Base-by-base conservation (phyloP, 1,140 invertebrate genomes). In the Saccostrea echinata region DNA sequence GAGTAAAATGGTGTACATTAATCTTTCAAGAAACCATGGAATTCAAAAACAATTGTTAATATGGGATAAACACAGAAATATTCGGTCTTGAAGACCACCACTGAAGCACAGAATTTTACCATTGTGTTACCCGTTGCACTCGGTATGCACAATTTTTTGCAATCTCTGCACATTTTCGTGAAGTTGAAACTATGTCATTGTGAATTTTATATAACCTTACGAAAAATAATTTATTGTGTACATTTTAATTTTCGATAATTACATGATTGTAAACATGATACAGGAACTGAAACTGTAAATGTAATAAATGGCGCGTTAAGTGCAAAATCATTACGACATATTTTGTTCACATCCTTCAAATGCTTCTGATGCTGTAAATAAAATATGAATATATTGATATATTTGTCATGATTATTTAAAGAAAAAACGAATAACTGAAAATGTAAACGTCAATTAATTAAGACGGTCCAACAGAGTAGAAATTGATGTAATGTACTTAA, bases 61-160 rank as follows among this genome's bases (percentile, higher is more conserved):
- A 76, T 76, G 24, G 11, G 30, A 27, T 30, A 1, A 16, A 33
- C 27, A 33, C 68, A 30, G 68, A 76, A 33, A 76, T 76, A 76
- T 30, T 8, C 68, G 13, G 68, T 76, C 68, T 76, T 9, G 33
- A 76, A 76, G 68, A 76, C 27, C 24, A 30, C 68, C 16, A 76
- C 68, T 33, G 68, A 76, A 76, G 68, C 68, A 76, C 68, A 76
- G 27, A 76, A 76, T 33, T 76, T 76, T 18, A 30, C 68, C 68
- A 76, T 76, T 76, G 68, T 30, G 30, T 76, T 76, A 61, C 24
- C 30, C 68, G 68, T 76, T 76, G 68, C 68, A 76, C 68, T 76
- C 68, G 11, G 11, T 30, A 76, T 76, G 68, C 68, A 76, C 27
- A 76, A n/a, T 76, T 76, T 76, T 76, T 76, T 76, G 68, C 68